A percentile compares a stretch with the other conserved stretches of the same genome.
phyloP scores from a whole-genome alignment of 92 coral and sea anemone genomes.

The Porites cylindrica region DNA sequence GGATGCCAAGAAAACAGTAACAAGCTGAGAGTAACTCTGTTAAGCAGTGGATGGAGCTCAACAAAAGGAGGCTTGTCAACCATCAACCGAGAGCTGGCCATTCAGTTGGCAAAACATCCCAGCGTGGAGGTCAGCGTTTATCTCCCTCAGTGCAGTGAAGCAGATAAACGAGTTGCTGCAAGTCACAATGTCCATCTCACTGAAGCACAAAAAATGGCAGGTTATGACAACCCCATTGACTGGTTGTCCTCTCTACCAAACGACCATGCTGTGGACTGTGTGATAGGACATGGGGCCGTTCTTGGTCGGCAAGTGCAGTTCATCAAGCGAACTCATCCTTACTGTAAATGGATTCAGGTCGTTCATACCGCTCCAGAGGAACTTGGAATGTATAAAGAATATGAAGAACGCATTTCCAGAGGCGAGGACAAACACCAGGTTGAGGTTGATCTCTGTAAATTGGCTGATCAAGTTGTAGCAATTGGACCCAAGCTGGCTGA shows the following conservation, averaged over 20 bases:
- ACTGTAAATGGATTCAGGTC: slow-evolving; percentile 27
- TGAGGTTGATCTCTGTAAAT: slow-evolving; percentile 12
- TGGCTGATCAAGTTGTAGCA: slow-evolving; percentile 33
- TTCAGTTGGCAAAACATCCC: slow-evolving; percentile 7
- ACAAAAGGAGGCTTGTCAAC: slow-evolving; percentile 22
- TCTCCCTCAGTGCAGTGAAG: slow-evolving; percentile 10
- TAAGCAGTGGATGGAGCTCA: slow-evolving; percentile 14
- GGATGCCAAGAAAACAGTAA: background rate
- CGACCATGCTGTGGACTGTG: background rate
- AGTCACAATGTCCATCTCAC: background rate
- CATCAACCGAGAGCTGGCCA: slow-evolving; percentile 13
- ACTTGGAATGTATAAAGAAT: slow-evolving; percentile 26
- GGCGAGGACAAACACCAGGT: slow-evolving; percentile 3
- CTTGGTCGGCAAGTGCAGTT: slow-evolving; percentile 12
- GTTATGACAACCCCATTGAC: background rate
- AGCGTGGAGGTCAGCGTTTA: slow-evolving; percentile 5
- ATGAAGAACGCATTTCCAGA: slow-evolving; percentile 1
- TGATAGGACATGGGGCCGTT: slow-evolving; percentile 14
- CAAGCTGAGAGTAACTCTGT: background rate
- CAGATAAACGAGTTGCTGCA: background rate
- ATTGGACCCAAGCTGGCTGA: slow-evolving; percentile 26
- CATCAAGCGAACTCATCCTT: background rate
- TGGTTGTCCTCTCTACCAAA: background rate
- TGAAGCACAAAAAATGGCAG: background rate
- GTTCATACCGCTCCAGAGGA: slow-evolving; percentile 29